Base-by-base conservation (phyloP, 2,113 vertebrate genomes). In the Platysternon megacephalum region DNA sequence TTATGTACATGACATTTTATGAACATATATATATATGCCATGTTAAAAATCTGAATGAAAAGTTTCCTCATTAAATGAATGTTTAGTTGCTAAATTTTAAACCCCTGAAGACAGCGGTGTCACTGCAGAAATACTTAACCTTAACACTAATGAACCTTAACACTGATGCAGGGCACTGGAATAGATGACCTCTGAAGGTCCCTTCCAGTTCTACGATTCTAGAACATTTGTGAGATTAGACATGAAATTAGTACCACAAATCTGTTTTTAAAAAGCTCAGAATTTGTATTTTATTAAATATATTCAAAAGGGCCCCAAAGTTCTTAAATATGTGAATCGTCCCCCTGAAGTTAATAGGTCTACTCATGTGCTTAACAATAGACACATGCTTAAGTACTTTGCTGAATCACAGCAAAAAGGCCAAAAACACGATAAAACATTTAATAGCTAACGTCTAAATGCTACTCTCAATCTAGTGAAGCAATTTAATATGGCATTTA, bases 271-370 rank as follows among this genome's bases (percentile, higher is more conserved):
- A 91, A 97, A 96, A 61, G 44, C 4, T 58, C 78, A 95, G 39
- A n/a, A 78, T 94, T 90, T 93, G 86, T 8, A 85, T 89, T 95
- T 97, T 91, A 95, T 91, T 82, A 95, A 92, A 95, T 79, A 87
- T 19, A 82, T 21, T 95, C 16, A 53, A n/a, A 72, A 17, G 83
- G 35, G 58, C 52, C 3, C 61, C 85, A 46, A 48, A 17, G 19
- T 42, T 72, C 49, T 95, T 78, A 65, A 86, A 80, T 49, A 53
- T 28, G 12, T 78, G 39, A 93, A 91, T 55, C 46, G 2, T 11
- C 17, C 78, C 55, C 53, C 46, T 26, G 8, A 81, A 88, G 52
- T 58, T 86, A 95, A 48, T 2, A 88, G 8, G 22, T 39, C 29
- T 89, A 55, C 79, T 83, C 39, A 91, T 5, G 74, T 8, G 65